Evolutionary conservation across 37 sponge, comb jelly and placozoan genomes (phyloP), one percentile per base, ranked within the genome.

Genomic region (Halisarca cf. caerulea): DNA sequence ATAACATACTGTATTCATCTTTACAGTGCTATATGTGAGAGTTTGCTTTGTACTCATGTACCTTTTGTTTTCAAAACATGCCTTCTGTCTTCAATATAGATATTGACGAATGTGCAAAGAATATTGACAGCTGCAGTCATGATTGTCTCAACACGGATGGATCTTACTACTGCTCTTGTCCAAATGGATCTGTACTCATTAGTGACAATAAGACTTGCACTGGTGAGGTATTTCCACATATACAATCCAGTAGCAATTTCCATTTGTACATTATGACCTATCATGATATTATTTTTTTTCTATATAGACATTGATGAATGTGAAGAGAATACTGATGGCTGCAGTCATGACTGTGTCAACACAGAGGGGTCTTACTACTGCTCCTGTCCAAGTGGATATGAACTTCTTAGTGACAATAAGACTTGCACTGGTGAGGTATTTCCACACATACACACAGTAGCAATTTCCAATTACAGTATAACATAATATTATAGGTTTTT

Each of bases 251-350:
- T n/a, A 14, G 51, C 51, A 47, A 47, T 14, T 6, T 47, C 6
- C 6, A 47, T 14, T 47, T 11, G 9, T 14, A 47, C 6, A 47
- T n/a, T n/a, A n/a, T n/a, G n/a, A n/a, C n/a, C n/a, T n/a, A 14
- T 47, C 9, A 47, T 47, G 6, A 47, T 47, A 47, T 47, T 47
- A 14, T 6, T 47, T 47, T 14, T 47, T 47, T 47, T 47, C 9
- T 47, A 11, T 14, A 47, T 4, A 68, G 69, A 68, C 5, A 68
- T 68, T 68, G 69, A 68, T 68, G 69, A 68, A 34, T 68, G 69
- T 4, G 1, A 32, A 30, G 17, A 4, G 35, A 33, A 34, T 34
- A 68, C 33, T 34, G 30, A 28, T 4, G 15, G 30, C 33, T 68
- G 69, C 28, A 68, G 69, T 34, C 69, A 68, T 68, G 69, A 4